Conservation (phyloP, 2,797 vertebrate genomes). For the Ceryle rudis region DNA sequence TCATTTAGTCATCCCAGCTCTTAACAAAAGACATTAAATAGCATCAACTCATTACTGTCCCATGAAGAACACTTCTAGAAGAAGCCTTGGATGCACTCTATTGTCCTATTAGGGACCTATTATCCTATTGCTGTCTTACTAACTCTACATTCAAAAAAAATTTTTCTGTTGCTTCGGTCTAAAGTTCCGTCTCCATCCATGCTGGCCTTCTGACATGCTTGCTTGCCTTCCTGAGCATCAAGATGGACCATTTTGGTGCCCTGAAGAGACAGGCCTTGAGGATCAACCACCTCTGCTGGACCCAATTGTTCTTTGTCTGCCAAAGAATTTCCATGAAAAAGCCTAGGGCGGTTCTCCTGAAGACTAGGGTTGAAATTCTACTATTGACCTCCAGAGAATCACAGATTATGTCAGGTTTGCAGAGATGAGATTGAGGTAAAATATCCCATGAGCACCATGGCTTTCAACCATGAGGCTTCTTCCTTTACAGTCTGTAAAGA, state of each 20-base stretch:
- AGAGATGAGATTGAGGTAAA: not conserved
- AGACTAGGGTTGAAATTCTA: not conserved
- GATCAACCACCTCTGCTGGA: not conserved
- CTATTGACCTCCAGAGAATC: not conserved
- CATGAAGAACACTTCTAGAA: not conserved
- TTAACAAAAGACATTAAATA: not conserved
- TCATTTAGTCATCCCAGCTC: not conserved
- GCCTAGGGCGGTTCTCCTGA: not conserved
- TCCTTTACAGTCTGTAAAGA: not conserved
- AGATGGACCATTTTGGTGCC: not conserved
- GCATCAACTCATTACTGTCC: not conserved
- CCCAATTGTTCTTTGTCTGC: not conserved
- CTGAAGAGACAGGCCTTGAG: not conserved
- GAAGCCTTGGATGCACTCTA: not conserved
- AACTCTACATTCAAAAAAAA: not conserved
- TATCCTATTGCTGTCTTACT: not conserved
- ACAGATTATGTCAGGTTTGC: not conserved
- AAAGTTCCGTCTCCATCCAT: not conserved
- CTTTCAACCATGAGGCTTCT: not conserved
- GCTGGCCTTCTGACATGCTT: not conserved
- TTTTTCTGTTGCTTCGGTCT: not conserved
- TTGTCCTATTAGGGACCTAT: not conserved
- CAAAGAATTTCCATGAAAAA: not conserved
- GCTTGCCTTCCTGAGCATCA: not conserved
- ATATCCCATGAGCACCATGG: not conserved